These are phyloP conservation scores for Sesia apiformis DNA, from an alignment of 2,888 invertebrate genomes.

Conservation along the genomic window DNA sequence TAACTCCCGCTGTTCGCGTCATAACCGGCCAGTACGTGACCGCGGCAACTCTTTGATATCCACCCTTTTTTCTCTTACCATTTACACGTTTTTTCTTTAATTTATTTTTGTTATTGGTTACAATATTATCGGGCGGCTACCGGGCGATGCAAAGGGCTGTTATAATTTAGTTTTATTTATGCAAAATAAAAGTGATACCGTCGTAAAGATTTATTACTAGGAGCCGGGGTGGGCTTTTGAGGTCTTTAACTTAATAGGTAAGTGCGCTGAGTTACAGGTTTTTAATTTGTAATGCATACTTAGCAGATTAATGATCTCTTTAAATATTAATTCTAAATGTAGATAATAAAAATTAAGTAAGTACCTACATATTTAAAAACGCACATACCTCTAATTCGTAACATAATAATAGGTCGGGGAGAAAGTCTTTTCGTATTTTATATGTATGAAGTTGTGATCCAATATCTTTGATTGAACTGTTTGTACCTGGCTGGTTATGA, in stretches of 20 bases:
- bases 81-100: slow-evolving; percentile 50
- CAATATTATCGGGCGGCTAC: slow-evolving; percentile 70
- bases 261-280: slow-evolving; percentile 7
- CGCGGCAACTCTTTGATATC: slow-evolving; percentile 63
- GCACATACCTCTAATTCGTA: too few relatives aligned
- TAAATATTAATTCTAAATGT: neutral
- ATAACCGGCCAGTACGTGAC: slow-evolving; percentile 67
- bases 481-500: too few relatives aligned
- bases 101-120: slow-evolving; percentile 67
- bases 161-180: slow-evolving; percentile 72
- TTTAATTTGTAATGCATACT: slow-evolving; percentile 15
- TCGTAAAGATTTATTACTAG: slow-evolving; percentile 55
- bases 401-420: too few relatives aligned
- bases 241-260: neutral
- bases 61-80: slow-evolving; percentile 51
- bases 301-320: slow-evolving; percentile 1
- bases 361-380: too few relatives aligned
- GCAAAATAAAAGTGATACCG: slow-evolving; percentile 66
- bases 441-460: too few relatives aligned
- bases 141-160: slow-evolving; percentile 61
- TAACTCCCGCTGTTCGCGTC: slow-evolving; percentile 57
- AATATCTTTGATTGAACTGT: too few relatives aligned
- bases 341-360: too few relatives aligned
- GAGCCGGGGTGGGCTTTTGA: slow-evolving; percentile 33
- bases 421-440: too few relatives aligned